phyloP scores from a whole-genome alignment of 2,113 vertebrate species.

The Pavo muticus region DNA sequence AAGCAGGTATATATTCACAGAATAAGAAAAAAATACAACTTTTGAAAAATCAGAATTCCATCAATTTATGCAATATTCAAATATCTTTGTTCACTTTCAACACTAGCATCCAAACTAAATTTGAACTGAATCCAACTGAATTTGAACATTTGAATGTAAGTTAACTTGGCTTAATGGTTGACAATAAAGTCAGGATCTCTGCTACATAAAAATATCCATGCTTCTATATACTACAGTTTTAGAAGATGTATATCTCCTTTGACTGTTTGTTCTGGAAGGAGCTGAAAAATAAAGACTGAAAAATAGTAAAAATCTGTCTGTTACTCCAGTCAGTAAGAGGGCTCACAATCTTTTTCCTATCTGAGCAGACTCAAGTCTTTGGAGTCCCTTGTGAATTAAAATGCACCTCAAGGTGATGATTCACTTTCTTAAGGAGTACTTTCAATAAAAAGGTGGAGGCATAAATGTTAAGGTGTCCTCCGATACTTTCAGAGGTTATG shows the following conservation, averaged over 20 bases:
- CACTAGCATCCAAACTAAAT: neutral
- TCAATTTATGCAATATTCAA: neutral
- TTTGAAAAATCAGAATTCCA: neutral
- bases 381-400: neutral
- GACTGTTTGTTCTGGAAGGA: neutral
- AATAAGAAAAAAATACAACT: neutral
- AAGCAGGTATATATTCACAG: neutral
- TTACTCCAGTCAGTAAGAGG: neutral
- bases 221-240: neutral
- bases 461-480: neutral
- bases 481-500: neutral
- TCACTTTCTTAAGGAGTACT: neutral
- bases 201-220: neutral
- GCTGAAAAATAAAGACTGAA: neutral
- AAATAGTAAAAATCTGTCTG: neutral
- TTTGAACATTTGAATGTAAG: neutral
- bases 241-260: neutral
- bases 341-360: neutral
- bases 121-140: neutral
- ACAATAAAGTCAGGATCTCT: neutral
- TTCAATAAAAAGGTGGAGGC: neutral
- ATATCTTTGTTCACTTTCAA: neutral
- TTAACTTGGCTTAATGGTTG: neutral
- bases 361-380: neutral
- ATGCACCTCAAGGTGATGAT: neutral